Evolutionary conservation across 2,797 vertebrate species (phyloP), one percentile per base, ranked within the genome.

Genomic region (Vipera latastei): DNA sequence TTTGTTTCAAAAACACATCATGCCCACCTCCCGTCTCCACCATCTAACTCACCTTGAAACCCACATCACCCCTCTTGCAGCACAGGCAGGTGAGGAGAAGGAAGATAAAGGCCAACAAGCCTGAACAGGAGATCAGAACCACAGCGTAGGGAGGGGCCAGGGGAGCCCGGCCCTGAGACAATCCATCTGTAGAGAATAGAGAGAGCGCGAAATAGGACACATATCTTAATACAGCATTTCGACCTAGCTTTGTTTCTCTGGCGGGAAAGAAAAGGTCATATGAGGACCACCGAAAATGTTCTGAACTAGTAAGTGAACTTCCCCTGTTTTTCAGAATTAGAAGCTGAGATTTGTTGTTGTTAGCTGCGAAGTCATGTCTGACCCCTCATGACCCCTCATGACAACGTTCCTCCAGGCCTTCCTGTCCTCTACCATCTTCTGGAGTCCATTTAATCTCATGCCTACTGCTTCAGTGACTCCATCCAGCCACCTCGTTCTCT

Each of bases 11-110:
- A 85, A 89, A 83, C 28, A 25, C 5, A 28, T 16, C 51, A 51
- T 16, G 28, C 1, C 57, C 86, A 18, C 32, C 26, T 60, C 51
- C 6, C 0, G 3, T 12, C 60, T n/a, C 60, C 89, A 28, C 90
- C n/a, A 28, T 18, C 6, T 25, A 94, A 97, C 98, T 99, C 97
- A 99, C 99, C 98, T 99, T 99, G 97, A 99, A 99, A 95, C 98
- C 98, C 90, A 99, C 98, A 96, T 98, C 98, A 89, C 98, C 98
- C 94, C 98, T 98, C 97, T 99, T 99, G 97, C 99, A 99, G 97
- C 99, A 99, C 95, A 99, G 98, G 95, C 99, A 99, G 98, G 99
- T 98, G 97, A 99, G 98, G 95, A 99, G 98, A 95, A 99, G 98
- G 94, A 99, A 98, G 96, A 99, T 98, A 96, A 99, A 99, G 94